These are phyloP conservation scores for Holcopasites calliopsidis DNA, from an alignment of 1,140 invertebrate genomes.

Conservation along the genomic window DNA sequence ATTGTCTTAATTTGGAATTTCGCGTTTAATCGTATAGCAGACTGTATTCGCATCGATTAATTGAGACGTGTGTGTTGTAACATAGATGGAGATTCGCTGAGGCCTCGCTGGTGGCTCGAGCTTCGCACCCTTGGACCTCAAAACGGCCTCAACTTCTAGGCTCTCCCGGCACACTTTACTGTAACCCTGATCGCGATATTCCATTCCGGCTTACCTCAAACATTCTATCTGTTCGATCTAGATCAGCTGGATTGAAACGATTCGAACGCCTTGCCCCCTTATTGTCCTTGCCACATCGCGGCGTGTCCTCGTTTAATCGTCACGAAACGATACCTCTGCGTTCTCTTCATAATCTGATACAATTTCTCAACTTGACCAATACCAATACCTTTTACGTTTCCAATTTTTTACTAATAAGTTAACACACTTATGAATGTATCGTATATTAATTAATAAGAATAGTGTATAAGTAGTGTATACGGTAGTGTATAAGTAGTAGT, in stretches of 20 bases:
- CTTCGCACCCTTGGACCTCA: conserved; percentile 16
- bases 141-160: conserved; percentile 35
- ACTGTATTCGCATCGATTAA: too few relatives aligned
- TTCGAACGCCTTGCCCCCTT: conserved; percentile 17
- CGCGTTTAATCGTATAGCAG: too few relatives aligned
- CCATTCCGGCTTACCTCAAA: conserved; percentile 65
- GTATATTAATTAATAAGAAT: too few relatives aligned
- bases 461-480: too few relatives aligned
- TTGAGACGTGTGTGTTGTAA: too few relatives aligned
- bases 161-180: conserved; percentile 37
- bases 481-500: too few relatives aligned
- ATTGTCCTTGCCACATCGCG: conserved; percentile 33
- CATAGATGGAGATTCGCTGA: not conserved
- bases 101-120: not conserved
- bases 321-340: not conserved
- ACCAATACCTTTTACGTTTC: not conserved
- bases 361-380: not conserved
- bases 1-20: too few relatives aligned
- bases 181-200: conserved; percentile 68
- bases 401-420: not conserved
- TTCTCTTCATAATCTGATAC: not conserved
- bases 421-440: too few relatives aligned
- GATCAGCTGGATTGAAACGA: conserved; percentile 37
- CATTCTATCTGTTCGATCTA: conserved; percentile 61
- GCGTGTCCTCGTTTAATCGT: conserved; percentile 7